Percentiles rank a stretch among this genome's conserved stretches.
These are phyloP conservation scores for Chironomus tentans DNA, from an alignment of 2,888 invertebrate genomes.

Conservation along the genomic window DNA sequence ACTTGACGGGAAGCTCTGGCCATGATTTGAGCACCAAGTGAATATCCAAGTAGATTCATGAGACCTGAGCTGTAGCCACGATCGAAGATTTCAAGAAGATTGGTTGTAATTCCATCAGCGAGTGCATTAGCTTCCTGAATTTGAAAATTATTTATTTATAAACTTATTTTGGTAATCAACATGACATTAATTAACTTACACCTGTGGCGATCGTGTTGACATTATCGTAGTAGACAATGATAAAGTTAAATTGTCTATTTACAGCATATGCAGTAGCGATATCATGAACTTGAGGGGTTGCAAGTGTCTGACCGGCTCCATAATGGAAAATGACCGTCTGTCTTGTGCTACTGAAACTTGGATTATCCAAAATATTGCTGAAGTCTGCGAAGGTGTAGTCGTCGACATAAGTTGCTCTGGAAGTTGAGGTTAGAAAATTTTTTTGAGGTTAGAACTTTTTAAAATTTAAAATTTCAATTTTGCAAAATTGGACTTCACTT, in stretches of 20 bases:
- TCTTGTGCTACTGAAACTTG: background rate
- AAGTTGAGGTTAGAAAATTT: background rate
- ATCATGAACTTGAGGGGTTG: background rate
- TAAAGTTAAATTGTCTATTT: background rate
- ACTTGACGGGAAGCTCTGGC: constrained; percentile 2
- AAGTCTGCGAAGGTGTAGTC: background rate
- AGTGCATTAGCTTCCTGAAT: constrained; percentile 1
- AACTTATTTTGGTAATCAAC: background rate
- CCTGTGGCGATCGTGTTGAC: background rate
- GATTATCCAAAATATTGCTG: background rate
- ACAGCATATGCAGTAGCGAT: background rate
- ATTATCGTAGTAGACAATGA: background rate
- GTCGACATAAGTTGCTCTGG: background rate
- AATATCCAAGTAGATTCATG: constrained; percentile 5
- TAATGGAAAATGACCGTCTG: constrained; percentile 10
- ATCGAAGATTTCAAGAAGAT: background rate
- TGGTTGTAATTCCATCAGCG: background rate
- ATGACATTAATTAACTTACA: background rate
- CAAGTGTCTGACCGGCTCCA: background rate
- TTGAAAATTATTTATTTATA: background rate
- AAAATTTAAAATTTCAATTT: too few relatives aligned
- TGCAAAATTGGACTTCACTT: too few relatives aligned
- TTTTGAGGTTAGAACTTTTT: background rate
- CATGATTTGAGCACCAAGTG: constrained; percentile 16
- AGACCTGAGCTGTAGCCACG: background rate